Evolutionary conservation across 2,113 vertebrate genomes (phyloP).

Genomic region (Manacus vitellinus): DNA sequence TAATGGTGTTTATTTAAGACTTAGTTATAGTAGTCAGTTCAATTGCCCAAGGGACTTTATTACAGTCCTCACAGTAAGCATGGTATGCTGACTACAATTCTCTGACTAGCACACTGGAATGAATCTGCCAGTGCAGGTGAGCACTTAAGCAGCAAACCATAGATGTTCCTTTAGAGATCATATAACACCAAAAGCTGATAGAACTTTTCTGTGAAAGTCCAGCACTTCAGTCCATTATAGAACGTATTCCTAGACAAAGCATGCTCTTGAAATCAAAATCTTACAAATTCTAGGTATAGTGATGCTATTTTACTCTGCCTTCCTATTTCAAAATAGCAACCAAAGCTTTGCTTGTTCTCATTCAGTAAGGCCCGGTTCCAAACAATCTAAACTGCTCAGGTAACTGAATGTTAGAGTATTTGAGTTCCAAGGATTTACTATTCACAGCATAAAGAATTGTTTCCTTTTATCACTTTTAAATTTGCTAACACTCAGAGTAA

Average conservation of each 20-base stretch:
- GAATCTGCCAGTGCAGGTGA: neutral
- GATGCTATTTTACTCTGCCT: neutral
- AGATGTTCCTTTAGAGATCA: neutral
- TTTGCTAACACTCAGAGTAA: slow-evolving; percentile 27
- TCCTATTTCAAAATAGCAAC: neutral
- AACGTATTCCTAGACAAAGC: neutral
- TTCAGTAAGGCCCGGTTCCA: neutral
- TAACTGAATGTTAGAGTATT: neutral
- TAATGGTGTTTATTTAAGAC: neutral
- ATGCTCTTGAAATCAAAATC: neutral
- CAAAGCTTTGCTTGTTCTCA: neutral
- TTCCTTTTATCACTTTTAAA: slow-evolving; percentile 48
- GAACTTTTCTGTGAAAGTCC: neutral
- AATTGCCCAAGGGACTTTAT: neutral
- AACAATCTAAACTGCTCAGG: neutral
- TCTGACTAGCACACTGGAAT: neutral
- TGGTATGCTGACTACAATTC: neutral
- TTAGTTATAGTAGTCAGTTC: neutral
- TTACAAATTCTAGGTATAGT: neutral
- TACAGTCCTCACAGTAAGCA: neutral
- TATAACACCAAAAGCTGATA: neutral
- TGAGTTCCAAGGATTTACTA: neutral
- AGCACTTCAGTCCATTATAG: neutral
- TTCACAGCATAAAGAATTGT: slow-evolving; percentile 34
- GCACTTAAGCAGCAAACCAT: neutral